Evolutionary conservation across 2,797 vertebrate genomes (phyloP).

Genomic region (Choloepus didactylus): DNA sequence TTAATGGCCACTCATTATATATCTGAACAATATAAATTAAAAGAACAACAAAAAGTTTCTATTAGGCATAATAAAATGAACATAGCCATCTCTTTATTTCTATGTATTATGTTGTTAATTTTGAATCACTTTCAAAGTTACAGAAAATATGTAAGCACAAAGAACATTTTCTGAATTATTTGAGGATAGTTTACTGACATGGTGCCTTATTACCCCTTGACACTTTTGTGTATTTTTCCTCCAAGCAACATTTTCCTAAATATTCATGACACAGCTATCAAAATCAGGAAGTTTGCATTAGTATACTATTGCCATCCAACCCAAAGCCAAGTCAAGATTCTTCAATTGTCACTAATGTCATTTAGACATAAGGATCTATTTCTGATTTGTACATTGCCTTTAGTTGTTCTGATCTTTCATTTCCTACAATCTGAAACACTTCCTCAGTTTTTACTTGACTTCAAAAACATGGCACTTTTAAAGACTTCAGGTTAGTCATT

Average conservation of each 20-base stretch:
- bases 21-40: background rate
- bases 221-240: background rate
- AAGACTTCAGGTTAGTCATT: background rate
- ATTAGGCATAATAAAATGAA: background rate
- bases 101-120: background rate
- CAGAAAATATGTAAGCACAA: background rate
- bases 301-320: too few species aligned
- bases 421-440: background rate
- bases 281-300: background rate
- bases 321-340: accelerated
- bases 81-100: background rate
- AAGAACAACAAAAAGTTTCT: background rate
- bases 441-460: background rate
- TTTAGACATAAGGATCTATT: background rate
- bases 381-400: background rate
- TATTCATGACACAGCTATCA: too few species aligned
- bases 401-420: background rate
- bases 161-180: background rate
- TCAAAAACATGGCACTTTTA: background rate
- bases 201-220: too few species aligned
- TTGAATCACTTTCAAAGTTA: background rate
- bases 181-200: too few species aligned
- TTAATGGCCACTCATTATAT: background rate
- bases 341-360: background rate
- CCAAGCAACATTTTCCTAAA: background rate